Evolutionary conservation across 2,888 invertebrate species (phyloP), one percentile per base, ranked within the genome.

Genomic region (Chorisops tibialis): DNA sequence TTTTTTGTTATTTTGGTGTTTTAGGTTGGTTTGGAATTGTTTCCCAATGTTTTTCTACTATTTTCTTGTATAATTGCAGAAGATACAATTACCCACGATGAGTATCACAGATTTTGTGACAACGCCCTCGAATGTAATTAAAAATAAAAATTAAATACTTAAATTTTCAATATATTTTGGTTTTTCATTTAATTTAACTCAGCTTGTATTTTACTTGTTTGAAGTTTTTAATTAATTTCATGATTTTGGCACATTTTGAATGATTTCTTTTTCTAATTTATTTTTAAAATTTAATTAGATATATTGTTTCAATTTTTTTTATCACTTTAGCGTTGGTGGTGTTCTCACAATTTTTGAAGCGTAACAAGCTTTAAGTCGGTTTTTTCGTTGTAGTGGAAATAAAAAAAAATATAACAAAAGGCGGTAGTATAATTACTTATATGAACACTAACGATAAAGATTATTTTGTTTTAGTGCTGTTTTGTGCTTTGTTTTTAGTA

Each of bases 61-160:
- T 48, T 59, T 38, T 11, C 41, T 56, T 60, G 62, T 56, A 22
- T 37, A 59, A 59, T 52, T 61, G 22, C 47, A 52, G 50, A 56
- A 70, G 71, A 75, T 68, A 70, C 73, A 67, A 83, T 86, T 74
- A 85, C 88, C 60, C 84, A 86, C 78, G 87, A 88, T 79, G 90
- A 90, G 79, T 89, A 88, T 79, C 88, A 88, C 76, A 87, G 87
- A 79, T 87, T 87, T 80, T 87, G 86, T 81, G 88, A 89, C 80
- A 84, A 85, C 74, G 86, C 88, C 74, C 83, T 90, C 70, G 91
- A 91, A 85, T 88, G 88, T 88, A 87, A 78, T 59, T 68, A 66
- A 22, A 41, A 16, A n/a, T n/a, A n/a, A n/a, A n/a, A n/a, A n/a
- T n/a, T n/a, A n/a, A n/a, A n/a, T n/a, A n/a, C n/a, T n/a, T n/a